Evolutionary conservation across 2,888 invertebrate genomes (phyloP).

Genomic region (Parnassius smintheus): DNA sequence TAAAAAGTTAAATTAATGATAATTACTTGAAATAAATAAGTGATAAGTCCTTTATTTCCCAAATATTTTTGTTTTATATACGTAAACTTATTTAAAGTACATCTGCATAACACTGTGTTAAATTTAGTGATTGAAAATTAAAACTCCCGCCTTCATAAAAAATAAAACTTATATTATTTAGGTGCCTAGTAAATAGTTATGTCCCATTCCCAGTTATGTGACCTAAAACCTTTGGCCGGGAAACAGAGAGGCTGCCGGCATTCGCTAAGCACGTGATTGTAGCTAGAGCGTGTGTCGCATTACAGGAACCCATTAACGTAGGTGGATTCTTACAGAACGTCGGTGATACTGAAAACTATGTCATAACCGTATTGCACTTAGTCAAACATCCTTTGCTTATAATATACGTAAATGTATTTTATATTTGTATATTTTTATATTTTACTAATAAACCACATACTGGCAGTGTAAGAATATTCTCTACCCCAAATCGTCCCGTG

Average conservation of each 20-base stretch:
- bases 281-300: slow-evolving; percentile 8
- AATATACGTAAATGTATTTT: too few relatives aligned
- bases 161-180: neutral
- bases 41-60: too few relatives aligned
- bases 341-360: slow-evolving; percentile 23
- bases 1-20: too few relatives aligned
- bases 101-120: too few relatives aligned
- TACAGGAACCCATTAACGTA: slow-evolving; percentile 23
- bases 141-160: slow-evolving; percentile 2
- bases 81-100: too few relatives aligned
- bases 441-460: too few relatives aligned
- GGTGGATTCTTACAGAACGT: slow-evolving; percentile 17
- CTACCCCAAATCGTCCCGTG: too few relatives aligned
- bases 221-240: slow-evolving; percentile 27
- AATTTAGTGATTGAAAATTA: neutral
- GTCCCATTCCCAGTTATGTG: slow-evolving; percentile 12
- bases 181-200: slow-evolving; percentile 9
- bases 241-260: slow-evolving; percentile 10
- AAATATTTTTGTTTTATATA: too few relatives aligned
- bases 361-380: slow-evolving; percentile 14
- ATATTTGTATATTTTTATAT: too few relatives aligned
- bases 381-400: neutral
- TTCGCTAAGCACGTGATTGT: slow-evolving; percentile 13
- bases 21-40: too few relatives aligned
- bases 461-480: too few relatives aligned